Evolutionary conservation across 2,888 invertebrate species (phyloP).

Genomic region (Yponomeuta plumbellus): DNA sequence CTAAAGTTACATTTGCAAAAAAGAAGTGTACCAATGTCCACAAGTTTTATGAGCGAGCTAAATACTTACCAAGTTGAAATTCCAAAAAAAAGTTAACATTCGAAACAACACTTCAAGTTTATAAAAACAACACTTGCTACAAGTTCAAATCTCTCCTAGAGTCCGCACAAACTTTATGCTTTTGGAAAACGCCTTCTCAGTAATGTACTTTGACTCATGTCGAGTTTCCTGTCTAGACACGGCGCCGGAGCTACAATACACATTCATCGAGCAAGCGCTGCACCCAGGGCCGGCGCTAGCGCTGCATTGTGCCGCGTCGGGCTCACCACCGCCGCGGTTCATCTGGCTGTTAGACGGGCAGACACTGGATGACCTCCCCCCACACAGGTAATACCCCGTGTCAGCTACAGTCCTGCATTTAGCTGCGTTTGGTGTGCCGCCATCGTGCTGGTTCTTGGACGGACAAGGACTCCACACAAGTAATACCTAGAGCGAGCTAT

Average conservation of each 20-base stretch:
- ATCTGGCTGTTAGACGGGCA: conserved; percentile 90
- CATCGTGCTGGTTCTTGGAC: conserved; percentile 89
- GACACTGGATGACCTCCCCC: conserved; percentile 75
- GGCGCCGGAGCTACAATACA: conserved; percentile 89
- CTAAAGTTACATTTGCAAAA: too few species aligned
- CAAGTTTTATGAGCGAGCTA: not conserved
- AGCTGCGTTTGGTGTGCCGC: conserved; percentile 90
- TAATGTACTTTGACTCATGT: too few species aligned
- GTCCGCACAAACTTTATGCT: too few species aligned
- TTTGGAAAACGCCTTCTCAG: too few species aligned
- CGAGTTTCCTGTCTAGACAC: conserved; percentile 74
- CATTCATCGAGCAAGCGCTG: conserved; percentile 87
- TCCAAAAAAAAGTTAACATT: too few species aligned
- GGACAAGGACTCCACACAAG: conserved; percentile 80
- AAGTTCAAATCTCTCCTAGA: too few species aligned
- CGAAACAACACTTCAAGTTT: too few species aligned
- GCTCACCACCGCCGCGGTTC: conserved; percentile 89
- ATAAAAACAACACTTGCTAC: too few species aligned
- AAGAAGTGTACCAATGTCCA: not conserved
- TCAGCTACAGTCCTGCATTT: conserved; percentile 88
- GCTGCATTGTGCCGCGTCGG: conserved; percentile 90
- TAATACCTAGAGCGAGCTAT: too few species aligned
- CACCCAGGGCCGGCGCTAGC: conserved; percentile 83
- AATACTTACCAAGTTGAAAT: too few species aligned
- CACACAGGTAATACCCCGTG: conserved; percentile 68